Evolutionary conservation across 2,113 vertebrate species (phyloP).

Genomic region (Rafetus swinhoei): DNA sequence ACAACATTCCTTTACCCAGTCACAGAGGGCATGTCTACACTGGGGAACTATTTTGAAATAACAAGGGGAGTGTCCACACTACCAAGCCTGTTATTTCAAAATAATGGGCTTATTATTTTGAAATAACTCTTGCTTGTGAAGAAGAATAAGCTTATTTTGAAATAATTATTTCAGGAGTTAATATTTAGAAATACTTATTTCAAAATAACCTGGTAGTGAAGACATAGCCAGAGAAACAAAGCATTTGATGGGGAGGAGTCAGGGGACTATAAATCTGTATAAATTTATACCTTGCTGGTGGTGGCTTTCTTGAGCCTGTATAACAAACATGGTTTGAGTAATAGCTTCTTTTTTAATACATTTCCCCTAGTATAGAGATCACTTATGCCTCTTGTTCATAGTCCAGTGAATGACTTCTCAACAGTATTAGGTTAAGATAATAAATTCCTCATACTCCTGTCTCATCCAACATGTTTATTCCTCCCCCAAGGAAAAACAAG

Average conservation of each 20-base stretch:
- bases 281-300: conserved; percentile 47
- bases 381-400: conserved; percentile 36
- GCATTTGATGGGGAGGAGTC: conserved; percentile 26
- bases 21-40: neutral
- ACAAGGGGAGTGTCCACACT: too few species aligned
- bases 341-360: conserved; percentile 59
- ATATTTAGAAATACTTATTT: too few species aligned
- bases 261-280: conserved; percentile 33
- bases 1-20: neutral
- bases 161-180: too few species aligned
- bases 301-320: conserved; percentile 39
- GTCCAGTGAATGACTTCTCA: conserved; percentile 24
- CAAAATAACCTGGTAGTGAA: too few species aligned
- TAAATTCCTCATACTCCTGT: neutral
- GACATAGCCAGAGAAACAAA: neutral
- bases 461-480: conserved; percentile 27
- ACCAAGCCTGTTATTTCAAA: too few species aligned
- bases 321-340: conserved; percentile 40
- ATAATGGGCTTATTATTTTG: too few species aligned
- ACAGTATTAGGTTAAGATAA: conserved; percentile 41
- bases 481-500: neutral
- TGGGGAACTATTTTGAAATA: too few species aligned
- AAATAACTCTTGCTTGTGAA: too few species aligned
- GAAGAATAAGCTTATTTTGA: too few species aligned
- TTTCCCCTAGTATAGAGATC: conserved; percentile 16